These are phyloP conservation scores for Sebastes alutus DNA, from an alignment of 2,797 vertebrate genomes.

Conservation along the genomic window DNA sequence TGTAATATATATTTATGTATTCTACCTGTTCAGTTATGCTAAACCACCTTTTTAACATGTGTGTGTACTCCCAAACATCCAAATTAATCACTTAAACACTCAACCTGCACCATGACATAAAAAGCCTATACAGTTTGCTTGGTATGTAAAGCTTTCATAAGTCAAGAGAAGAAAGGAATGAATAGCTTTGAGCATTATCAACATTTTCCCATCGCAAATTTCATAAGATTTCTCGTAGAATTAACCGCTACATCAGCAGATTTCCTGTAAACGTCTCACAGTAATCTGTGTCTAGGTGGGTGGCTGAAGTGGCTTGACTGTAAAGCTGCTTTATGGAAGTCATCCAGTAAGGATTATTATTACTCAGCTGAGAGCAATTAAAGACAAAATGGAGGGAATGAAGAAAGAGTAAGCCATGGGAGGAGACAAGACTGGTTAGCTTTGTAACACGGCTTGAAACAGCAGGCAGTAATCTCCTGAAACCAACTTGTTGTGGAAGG, in stretches of 20 bases:
- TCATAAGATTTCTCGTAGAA: conserved; percentile 21
- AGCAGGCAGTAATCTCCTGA: conserved; percentile 47
- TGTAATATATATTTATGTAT: background rate
- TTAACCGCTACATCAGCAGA: conserved; percentile 43
- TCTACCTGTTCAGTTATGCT: background rate
- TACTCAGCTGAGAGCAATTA: conserved; percentile 60
- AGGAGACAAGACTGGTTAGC: conserved; percentile 25
- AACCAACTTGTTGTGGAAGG: conserved; percentile 3
- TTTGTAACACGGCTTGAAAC: conserved; percentile 37
- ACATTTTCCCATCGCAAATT: conserved; percentile 43
- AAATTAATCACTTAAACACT: background rate
- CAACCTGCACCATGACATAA: background rate
- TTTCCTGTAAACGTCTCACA: conserved; percentile 55
- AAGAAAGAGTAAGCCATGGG: conserved; percentile 36
- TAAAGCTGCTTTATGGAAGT: conserved; percentile 75
- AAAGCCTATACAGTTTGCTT: background rate
- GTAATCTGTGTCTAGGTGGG: conserved; percentile 70
- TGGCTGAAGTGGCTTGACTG: conserved; percentile 59
- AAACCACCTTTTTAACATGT: background rate
- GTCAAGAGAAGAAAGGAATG: background rate
- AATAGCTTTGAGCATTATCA: background rate
- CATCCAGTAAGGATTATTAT: conserved; percentile 76
- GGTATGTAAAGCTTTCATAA: background rate
- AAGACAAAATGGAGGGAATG: conserved; percentile 43
- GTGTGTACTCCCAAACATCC: background rate